Base-by-base conservation (phyloP, 1,140 invertebrate species). In the Mactra quadrangularis region DNA sequence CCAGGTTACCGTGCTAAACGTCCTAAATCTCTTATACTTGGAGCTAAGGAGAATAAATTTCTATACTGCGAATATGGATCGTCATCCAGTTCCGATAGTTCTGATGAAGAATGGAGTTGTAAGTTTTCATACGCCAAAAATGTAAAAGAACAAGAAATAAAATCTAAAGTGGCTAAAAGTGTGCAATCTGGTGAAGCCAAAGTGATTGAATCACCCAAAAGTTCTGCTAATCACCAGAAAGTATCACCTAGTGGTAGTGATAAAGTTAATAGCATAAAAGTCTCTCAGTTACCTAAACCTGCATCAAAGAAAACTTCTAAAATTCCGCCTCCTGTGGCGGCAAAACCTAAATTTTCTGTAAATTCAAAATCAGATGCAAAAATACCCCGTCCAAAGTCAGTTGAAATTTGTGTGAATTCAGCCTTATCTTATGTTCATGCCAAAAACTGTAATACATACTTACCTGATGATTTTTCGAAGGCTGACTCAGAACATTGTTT, bases 41-140 rank as follows among this genome's bases (percentile, higher is more conserved):
- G 83, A 11, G 85, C 89, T 9, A 85, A 85, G 78, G 90, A 91
- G n/a, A 90, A 89, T 72, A 82, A 86, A 29, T 87, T 86, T 53
- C 77, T 86, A 55, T 85, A 87, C 57, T 86, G 88, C 83, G 87
- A 86, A 41, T 89, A 89, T 62, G 88, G 87, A 53, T 90, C 88
- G 25, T 74, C 84, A 17, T 84, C 82, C 50, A 86, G 84, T 57
- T 77, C 84, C 6, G 86, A 82, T 52, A 45, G 31, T 31, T 72
- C 68, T 11, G 78, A 74, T 64, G 84, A 86, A 62, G 86, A 87
- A 66, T 85, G 76, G 66, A 72, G 53, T 25, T 82, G 41, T 33
- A 45, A 74, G 33, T 25, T 82, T 64, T 82, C 78, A 50, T 82
- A 82, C 45, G 78, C 78, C 55, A 50, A 85, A 76, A 81, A 82